Evolutionary conservation across 2,113 vertebrate species (phyloP).

Genomic region (Sisor rabdophorus): DNA sequence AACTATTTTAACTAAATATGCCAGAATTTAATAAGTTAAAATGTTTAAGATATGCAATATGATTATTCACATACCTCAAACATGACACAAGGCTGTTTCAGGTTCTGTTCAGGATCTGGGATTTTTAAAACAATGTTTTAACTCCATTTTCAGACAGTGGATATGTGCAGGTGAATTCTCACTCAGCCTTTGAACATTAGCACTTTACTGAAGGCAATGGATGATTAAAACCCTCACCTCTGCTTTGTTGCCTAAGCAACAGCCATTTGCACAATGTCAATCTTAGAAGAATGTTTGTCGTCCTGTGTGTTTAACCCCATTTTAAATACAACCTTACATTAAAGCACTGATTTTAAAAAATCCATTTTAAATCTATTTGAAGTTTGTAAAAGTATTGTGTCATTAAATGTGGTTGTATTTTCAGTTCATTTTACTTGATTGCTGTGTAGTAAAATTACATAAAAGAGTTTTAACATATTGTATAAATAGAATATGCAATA

Average conservation of each 20-base stretch:
- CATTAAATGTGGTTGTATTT: conserved; percentile 9
- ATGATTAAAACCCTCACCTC: conserved; percentile 51
- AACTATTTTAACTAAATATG: conserved; percentile 10
- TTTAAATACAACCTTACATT: conserved; percentile 4
- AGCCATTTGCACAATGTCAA: conserved; percentile 44
- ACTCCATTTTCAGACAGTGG: conserved; percentile 28
- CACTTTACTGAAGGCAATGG: conserved; percentile 51
- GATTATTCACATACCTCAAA: conserved; percentile 50
- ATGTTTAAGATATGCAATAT: conserved; percentile 48
- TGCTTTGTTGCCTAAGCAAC: conserved; percentile 52
- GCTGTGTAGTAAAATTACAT: not conserved
- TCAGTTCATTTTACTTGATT: not conserved
- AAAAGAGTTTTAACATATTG: not conserved
- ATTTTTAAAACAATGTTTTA: conserved; percentile 17
- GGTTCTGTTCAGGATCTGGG: conserved; percentile 35
- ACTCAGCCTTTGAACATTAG: conserved; percentile 43
- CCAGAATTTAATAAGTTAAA: conserved; percentile 26
- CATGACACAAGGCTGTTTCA: conserved; percentile 45
- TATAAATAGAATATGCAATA: not conserved
- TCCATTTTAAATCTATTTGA: conserved; percentile 9
- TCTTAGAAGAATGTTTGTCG: conserved; percentile 47
- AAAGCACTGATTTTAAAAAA: conserved; percentile 30
- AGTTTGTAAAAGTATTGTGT: not conserved
- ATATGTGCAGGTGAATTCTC: conserved; percentile 32
- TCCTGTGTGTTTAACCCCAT: conserved; percentile 45